Conservation (phyloP, 2,888 invertebrate species). For the Drosophila melanocephala region DNA sequence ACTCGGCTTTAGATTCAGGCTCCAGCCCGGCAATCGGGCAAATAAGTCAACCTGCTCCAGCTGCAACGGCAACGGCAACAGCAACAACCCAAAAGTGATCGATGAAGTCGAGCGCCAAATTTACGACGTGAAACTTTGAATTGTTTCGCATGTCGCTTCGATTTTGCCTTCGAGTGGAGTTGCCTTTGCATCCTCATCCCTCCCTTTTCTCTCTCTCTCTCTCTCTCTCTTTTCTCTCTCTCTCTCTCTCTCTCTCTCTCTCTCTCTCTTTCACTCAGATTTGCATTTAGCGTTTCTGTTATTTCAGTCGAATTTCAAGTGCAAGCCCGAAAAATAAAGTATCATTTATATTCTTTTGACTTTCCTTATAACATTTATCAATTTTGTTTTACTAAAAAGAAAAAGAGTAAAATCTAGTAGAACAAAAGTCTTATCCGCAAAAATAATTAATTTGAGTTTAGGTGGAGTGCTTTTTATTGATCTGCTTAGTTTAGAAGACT, state of each 20-base stretch:
- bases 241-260: background rate
- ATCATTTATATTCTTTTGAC: background rate
- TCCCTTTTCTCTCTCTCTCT: too few relatives aligned
- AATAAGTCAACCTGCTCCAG: conserved; percentile 67
- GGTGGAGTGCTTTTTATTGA: background rate
- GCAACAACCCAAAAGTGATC: conserved; percentile 80
- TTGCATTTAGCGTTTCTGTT: background rate
- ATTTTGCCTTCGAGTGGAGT: conserved; percentile 64
- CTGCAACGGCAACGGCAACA: conserved; percentile 35
- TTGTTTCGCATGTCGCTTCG: conserved; percentile 82
- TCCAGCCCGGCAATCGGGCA: conserved; percentile 52
- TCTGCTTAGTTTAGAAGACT: background rate
- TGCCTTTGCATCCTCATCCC: conserved; percentile 12
- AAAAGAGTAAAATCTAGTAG: background rate
- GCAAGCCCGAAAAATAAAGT: background rate
- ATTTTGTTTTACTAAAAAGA: background rate
- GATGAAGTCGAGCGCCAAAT: conserved; percentile 84
- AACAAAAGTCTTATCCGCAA: background rate
- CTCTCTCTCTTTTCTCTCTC: background rate
- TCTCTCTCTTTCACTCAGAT: background rate
- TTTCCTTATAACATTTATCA: background rate
- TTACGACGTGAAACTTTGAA: conserved; percentile 85
- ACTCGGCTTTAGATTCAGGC: background rate
- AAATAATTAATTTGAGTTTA: background rate
- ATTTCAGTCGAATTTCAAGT: conserved; percentile 9